These are phyloP conservation scores for Cuniculus paca DNA, from an alignment of 2,797 vertebrate species.

Conservation along the genomic window DNA sequence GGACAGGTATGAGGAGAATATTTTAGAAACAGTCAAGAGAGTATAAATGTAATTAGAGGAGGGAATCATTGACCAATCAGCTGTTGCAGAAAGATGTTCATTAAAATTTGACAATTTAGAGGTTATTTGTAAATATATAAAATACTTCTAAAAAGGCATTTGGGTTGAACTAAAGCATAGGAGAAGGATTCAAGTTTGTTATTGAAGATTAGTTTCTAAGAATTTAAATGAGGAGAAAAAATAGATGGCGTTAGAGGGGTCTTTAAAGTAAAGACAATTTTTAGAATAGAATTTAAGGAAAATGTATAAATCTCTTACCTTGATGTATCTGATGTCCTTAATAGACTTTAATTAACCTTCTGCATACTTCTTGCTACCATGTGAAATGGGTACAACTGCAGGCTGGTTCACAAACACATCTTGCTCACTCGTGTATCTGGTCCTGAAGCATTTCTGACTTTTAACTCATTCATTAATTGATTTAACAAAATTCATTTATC, in stretches of 20 bases:
- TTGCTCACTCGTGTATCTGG: background rate
- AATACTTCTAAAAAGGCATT: background rate
- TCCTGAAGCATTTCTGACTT: background rate
- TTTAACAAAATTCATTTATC: background rate
- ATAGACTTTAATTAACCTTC: background rate
- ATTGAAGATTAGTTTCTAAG: background rate
- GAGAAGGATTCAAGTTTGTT: background rate
- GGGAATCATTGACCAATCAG: background rate
- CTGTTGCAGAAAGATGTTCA: background rate
- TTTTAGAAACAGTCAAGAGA: background rate
- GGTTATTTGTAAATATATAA: constrained; percentile 6
- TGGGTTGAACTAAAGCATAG: background rate
- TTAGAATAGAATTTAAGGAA: background rate
- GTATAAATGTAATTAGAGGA: background rate
- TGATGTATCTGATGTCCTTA: background rate
- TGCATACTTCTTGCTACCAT: background rate
- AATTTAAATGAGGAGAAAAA: background rate
- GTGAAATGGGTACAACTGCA: background rate
- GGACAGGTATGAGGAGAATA: background rate
- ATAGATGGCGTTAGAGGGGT: background rate
- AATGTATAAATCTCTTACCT: background rate
- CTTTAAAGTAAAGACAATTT: background rate
- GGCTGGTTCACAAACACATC: background rate
- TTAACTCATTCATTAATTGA: background rate
- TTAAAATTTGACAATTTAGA: background rate